Base-by-base conservation (phyloP, 2,888 invertebrate genomes). In the Ennomos erosarius region DNA sequence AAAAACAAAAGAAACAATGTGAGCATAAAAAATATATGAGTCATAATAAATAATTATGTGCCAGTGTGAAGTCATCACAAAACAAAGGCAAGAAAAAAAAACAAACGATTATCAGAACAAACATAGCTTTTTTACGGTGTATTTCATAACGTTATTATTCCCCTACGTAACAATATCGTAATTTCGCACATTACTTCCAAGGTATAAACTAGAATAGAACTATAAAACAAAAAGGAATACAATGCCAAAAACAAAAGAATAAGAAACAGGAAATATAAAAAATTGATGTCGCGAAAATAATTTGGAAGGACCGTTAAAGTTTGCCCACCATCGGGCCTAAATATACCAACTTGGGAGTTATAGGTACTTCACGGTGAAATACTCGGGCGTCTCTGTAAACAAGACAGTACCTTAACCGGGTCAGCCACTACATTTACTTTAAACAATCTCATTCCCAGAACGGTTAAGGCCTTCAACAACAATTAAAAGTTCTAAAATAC, bases 231-330 rank as follows among this genome's bases (percentile, higher is more conserved):
- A 45, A 52, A 65, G 63, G 45, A 68, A 47, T 53, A 49, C 52
- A 58, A 67, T 56, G 64, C 46, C 62, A 67, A 69, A 74, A 71
- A 74, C 71, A 72, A 74, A 73, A 67, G 68, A 70, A 71, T 65
- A 73, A 67, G 72, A 70, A 71, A 69, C 68, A 68, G 72, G 67
- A 67, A 71, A 71, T 67, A 77, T 68, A 77, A 75, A 73, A 75
- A 78, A 76, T 79, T 76, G 71, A 79, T 75, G 78, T 75, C 66
- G 71, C 74, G 70, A 65, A 71, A 76, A 77, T 79, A 79, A 84
- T 80, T 78, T 62, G 76, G 69, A 71, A 68, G 60, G 69, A 64
- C 66, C 68, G 75, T 74, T 74, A 70, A 76, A 78, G 71, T 79
- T 76, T 49, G 43, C 56, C 65, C 64, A 47, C 52, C 33, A 34